These are phyloP conservation scores for Pseudoatta argentina DNA, from an alignment of 1,140 invertebrate genomes.

Conservation along the genomic window DNA sequence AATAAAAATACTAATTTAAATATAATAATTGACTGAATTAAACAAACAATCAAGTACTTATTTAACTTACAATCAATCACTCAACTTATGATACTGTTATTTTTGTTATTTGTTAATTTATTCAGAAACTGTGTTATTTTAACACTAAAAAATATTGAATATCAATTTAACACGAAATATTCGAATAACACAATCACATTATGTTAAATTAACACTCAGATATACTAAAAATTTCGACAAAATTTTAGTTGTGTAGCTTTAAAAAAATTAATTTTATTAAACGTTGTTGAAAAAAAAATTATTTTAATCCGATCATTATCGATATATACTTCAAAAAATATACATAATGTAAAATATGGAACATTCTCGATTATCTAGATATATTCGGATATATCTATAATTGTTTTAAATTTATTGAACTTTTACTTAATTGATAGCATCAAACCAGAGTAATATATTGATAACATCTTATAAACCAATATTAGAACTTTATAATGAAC, in stretches of 20 bases:
- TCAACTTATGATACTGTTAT: too few relatives aligned
- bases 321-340: not conserved
- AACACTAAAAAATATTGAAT: too few relatives aligned
- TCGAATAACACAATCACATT: too few relatives aligned
- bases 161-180: too few relatives aligned
- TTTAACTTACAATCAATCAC: too few relatives aligned
- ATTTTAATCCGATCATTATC: not conserved
- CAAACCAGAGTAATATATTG: constrained; percentile 6
- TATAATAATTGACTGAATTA: not conserved
- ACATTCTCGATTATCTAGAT: not conserved
- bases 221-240: too few relatives aligned
- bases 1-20: not conserved
- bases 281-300: not conserved
- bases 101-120: too few relatives aligned
- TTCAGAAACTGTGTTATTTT: too few relatives aligned
- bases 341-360: not conserved
- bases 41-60: not conserved
- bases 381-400: not conserved
- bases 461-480: not conserved
- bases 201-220: too few relatives aligned
- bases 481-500: constrained; percentile 31
- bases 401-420: not conserved
- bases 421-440: not conserved
- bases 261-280: too few relatives aligned
- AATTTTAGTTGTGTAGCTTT: too few relatives aligned